Conservation (phyloP, 2,113 vertebrate species). For the Cygnus atratus region DNA sequence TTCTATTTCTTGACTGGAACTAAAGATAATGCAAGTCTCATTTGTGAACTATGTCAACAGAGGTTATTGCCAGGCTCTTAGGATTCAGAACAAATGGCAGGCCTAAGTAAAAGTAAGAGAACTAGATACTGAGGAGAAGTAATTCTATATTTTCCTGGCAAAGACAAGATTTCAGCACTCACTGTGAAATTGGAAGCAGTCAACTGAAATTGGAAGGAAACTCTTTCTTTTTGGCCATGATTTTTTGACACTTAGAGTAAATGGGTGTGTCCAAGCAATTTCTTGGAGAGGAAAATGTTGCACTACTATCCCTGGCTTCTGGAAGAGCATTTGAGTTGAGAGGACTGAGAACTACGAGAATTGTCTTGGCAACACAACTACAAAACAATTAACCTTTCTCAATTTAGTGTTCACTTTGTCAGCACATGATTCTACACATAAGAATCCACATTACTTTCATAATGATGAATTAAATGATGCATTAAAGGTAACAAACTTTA, state of each 20-base stretch:
- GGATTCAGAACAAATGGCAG: constrained; percentile 6
- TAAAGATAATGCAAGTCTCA: constrained; percentile 5
- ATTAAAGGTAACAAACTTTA: background rate
- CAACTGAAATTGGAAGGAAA: constrained; percentile 22
- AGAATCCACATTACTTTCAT: background rate
- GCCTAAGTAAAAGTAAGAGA: constrained; percentile 11
- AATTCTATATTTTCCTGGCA: background rate
- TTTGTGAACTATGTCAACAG: constrained; percentile 5
- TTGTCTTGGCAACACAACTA: background rate
- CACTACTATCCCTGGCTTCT: background rate
- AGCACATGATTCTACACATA: background rate
- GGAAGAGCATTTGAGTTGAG: background rate
- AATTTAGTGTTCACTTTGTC: background rate
- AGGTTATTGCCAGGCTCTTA: background rate
- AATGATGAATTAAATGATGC: background rate
- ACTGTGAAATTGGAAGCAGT: background rate
- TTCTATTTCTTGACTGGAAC: constrained; percentile 14
- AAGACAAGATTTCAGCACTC: constrained; percentile 29
- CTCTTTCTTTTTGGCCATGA: background rate
- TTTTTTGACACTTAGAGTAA: constrained; percentile 12
- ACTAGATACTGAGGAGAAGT: background rate
- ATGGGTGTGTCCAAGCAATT: background rate
- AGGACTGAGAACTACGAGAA: background rate
- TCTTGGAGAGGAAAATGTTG: background rate
- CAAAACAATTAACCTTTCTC: background rate